Base-by-base conservation (phyloP, 2,113 vertebrate genomes). In the Pitta sordida region DNA sequence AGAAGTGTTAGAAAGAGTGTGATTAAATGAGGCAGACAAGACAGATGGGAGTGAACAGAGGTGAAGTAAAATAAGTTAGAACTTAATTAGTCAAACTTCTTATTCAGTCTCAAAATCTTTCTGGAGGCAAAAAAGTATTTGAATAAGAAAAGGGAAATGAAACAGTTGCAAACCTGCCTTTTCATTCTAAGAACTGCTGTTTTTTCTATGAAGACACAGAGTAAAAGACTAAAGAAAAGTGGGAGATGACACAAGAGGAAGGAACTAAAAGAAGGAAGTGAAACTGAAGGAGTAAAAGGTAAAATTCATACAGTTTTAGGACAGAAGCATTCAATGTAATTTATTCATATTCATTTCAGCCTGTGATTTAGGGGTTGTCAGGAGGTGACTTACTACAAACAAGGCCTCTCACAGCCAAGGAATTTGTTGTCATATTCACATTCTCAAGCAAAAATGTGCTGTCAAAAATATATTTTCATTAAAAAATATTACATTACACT, bases 321-420 rank as follows among this genome's bases (percentile, higher is more conserved):
- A 76, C 13, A 80, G 76, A 81, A 55, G 4, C 7, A 37, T 48
- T 64, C 69, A 19, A 48, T 49, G 60, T 68, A 91, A 77, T 91
- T 95, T 94, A 90, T 90, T 95, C 30, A 24, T 52, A 63, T 34
- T 74, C 39, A 49, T 86, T 93, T 88, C 77, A 77, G 5, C 9
- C n/a, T 75, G 22, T 75, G 86, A 93, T 93, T 96, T 86, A 90
- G 39, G 12, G n/a, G 21, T 65, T 90, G 91, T 88, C 83, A 93
- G 56, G 48, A 59, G 48, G 52, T 92, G 86, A 93, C 76, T 90
- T 88, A 44, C 59, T 81, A 86, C 76, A 92, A 91, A 80, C 27
- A 63, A 77, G 58, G 51, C 18, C 53, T 85, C 58, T 79, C 49
- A 60, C 51, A 76, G 64, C 48, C 75, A 52, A 27, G 63, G 55